A percentile compares a stretch with the other conserved stretches of the same genome.
Evolutionary conservation across 2,888 invertebrate species (phyloP).

Genomic region (Plemyria rubiginata): DNA sequence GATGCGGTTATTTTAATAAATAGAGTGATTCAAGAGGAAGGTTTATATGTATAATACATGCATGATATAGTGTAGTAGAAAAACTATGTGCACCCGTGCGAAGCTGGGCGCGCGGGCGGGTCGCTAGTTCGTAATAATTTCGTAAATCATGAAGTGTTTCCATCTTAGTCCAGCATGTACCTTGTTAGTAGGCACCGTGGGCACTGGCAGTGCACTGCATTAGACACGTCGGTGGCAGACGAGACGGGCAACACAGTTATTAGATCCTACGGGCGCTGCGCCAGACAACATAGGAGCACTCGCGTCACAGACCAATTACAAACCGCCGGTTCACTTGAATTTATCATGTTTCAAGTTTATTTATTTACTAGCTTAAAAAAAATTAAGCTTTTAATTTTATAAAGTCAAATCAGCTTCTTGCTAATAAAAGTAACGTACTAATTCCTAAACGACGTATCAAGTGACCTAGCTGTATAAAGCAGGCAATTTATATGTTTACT

Average conservation of each 20-base stretch:
- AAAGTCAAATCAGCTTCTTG: too few relatives aligned
- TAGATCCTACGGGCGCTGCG: slow-evolving; percentile 24
- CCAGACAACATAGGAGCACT: slow-evolving; percentile 35
- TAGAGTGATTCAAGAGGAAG: too few relatives aligned
- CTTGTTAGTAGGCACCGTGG: slow-evolving; percentile 9
- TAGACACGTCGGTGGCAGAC: slow-evolving; percentile 19
- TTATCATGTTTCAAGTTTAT: too few relatives aligned
- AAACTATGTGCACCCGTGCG: too few relatives aligned
- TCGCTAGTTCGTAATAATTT: too few relatives aligned
- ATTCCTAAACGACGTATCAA: background rate
- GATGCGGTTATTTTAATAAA: too few relatives aligned
- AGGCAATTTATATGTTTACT: slow-evolving; percentile 16
- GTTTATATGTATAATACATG: too few relatives aligned
- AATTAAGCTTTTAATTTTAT: too few relatives aligned
- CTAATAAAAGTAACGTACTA: too few relatives aligned
- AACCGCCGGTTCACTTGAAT: background rate
- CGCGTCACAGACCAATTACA: slow-evolving; percentile 6
- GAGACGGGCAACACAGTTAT: slow-evolving; percentile 25
- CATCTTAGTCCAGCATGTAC: background rate
- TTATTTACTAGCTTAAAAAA: too few relatives aligned
- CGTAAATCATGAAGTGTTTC: background rate
- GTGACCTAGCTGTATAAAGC: background rate
- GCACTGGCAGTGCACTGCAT: slow-evolving; percentile 17
- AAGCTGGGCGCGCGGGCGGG: too few relatives aligned
- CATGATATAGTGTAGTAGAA: too few relatives aligned